Conservation (phyloP, 1,140 invertebrate species). For the Laupala kohalensis region DNA sequence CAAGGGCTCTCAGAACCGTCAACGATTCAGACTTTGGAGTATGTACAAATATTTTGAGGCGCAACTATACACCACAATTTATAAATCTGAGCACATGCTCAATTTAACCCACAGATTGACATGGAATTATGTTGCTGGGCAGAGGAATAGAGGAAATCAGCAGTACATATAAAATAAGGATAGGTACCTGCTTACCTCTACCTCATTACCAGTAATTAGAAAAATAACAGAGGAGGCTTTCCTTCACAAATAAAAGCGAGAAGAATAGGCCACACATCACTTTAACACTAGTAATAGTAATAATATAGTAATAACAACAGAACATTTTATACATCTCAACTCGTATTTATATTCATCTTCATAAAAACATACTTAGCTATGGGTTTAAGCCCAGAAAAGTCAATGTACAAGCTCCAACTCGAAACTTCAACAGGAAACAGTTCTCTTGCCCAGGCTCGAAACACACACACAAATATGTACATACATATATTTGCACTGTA, state of each 20-base stretch:
- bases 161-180: not conserved
- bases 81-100: not conserved
- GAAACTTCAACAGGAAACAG: not conserved
- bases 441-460: not conserved
- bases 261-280: not conserved
- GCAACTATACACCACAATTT: not conserved
- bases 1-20: not conserved
- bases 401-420: not conserved
- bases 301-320: slow-evolving; percentile 2
- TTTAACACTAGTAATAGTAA: not conserved
- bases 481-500: not conserved
- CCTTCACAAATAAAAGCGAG: not conserved
- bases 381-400: not conserved
- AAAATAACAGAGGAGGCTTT: not conserved
- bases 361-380: not conserved
- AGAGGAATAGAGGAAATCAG: not conserved
- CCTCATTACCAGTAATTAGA: not conserved
- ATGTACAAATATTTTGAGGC: not conserved
- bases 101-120: not conserved
- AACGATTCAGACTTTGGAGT: not conserved
- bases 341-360: slow-evolving; percentile 5
- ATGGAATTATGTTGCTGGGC: not conserved
- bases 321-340: slow-evolving; percentile 8
- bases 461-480: not conserved
- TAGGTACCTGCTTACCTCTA: not conserved